These are phyloP conservation scores for Poecilia picta DNA, from an alignment of 2,797 vertebrate species.

Conservation along the genomic window DNA sequence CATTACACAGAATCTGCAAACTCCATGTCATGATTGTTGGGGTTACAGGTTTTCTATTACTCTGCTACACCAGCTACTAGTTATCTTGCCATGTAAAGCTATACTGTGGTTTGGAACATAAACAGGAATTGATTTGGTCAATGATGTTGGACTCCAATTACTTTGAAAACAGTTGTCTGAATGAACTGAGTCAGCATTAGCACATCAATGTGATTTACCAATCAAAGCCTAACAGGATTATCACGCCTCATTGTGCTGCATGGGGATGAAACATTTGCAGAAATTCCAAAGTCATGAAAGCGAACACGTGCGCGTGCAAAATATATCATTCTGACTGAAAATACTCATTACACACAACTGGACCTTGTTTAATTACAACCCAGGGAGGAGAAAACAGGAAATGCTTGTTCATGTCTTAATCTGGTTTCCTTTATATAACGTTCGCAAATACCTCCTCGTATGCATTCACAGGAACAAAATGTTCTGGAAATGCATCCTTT, in stretches of 20 bases:
- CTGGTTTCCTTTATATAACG: constrained; percentile 46
- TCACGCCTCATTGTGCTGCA: constrained; percentile 11
- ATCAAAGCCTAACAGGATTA: constrained; percentile 45
- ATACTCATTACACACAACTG: constrained; percentile 12
- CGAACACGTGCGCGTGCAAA: constrained; percentile 1
- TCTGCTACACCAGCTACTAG: background rate
- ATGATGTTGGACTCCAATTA: background rate
- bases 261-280: constrained; percentile 11
- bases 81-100: background rate
- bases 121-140: background rate
- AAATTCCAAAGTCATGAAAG: constrained; percentile 49
- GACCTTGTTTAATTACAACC: constrained; percentile 16
- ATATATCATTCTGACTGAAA: constrained; percentile 19
- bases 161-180: background rate
- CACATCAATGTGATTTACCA: constrained; percentile 15
- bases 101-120: background rate
- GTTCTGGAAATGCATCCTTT: constrained; percentile 63
- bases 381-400: constrained; percentile 11
- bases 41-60: background rate
- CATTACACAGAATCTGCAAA: background rate
- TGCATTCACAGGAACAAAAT: constrained; percentile 70
- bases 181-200: constrained; percentile 8
- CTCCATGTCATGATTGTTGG: background rate
- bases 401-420: constrained; percentile 18
- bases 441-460: constrained; percentile 53